phyloP scores from a whole-genome alignment of 2,888 invertebrate species.

The Phasia obesa region DNA sequence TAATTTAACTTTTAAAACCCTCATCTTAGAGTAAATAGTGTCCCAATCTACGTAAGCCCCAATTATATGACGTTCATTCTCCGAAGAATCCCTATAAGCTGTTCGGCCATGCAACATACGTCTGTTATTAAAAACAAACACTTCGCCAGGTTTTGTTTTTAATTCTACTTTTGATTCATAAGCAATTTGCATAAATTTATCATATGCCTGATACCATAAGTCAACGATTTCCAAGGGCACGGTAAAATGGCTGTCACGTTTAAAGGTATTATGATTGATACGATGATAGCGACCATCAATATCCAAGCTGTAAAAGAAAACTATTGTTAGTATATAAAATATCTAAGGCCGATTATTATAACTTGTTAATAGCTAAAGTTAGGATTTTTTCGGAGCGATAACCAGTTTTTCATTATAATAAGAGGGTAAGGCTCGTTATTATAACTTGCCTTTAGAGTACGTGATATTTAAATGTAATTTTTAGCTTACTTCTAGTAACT shows the following conservation, averaged over 20 bases:
- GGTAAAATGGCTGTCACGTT: constrained; percentile 87
- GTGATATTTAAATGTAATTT: too few species aligned
- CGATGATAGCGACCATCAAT: constrained; percentile 84
- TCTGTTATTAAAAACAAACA: constrained; percentile 88
- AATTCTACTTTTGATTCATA: constrained; percentile 85
- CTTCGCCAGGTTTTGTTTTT: constrained; percentile 86
- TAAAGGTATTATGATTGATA: constrained; percentile 88
- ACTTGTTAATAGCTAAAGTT: too few species aligned
- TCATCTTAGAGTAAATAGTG: constrained; percentile 86
- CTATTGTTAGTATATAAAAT: too few species aligned
- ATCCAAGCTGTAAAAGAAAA: constrained; percentile 73
- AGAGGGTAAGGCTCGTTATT: too few species aligned
- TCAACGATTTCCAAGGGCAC: constrained; percentile 84
- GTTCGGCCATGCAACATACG: constrained; percentile 88
- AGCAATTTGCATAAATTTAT: constrained; percentile 85
- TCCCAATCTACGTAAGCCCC: constrained; percentile 92
- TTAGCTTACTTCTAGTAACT: too few species aligned
- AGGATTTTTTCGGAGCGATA: too few species aligned
- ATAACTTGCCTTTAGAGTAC: too few species aligned
- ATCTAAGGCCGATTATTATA: too few species aligned
- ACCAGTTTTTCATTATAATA: too few species aligned
- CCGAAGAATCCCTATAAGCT: constrained; percentile 84
- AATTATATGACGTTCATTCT: constrained; percentile 85
- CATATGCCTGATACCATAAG: constrained; percentile 87
- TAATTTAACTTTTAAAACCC: constrained; percentile 72